Evolutionary conservation across 2,797 vertebrate species (phyloP), one percentile per base, ranked within the genome.

Genomic region (Ficedula albicollis): DNA sequence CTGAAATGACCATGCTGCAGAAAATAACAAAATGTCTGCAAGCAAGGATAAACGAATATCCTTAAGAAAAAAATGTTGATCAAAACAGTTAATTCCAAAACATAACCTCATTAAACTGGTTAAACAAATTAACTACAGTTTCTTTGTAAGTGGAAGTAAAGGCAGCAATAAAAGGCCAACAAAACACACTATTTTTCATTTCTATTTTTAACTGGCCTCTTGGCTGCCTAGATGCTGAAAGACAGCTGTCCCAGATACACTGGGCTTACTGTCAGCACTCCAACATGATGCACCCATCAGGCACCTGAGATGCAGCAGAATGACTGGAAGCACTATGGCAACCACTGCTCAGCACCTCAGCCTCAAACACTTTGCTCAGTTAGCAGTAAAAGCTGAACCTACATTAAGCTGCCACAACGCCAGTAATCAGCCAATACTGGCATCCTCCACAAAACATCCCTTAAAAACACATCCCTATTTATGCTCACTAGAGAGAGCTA

Each of bases 211-310:
- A 52, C 29, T 34, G 26, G 52, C 38, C 22, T 83, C 75, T 67
- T 41, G 46, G 9, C 58, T 85, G 48, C 74, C 55, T 70, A 34
- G 43, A 55, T 54, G 41, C 49, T 43, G 27, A 29, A 74, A 72
- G 43, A 43, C 68, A 84, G 44, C 85, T 48, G 58, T 39, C 34
- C 46, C 70, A 84, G 36, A 62, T 20, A 52, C 0, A 0, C 1
- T 16, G 32, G 23, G 49, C 55, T 84, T 48, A 30, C 34, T 56
- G 41, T 18, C 74, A 76, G 12, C 66, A 39, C 51, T 68, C 67
- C 15, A n/a, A n/a, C 10, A 13, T 0, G 1, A 36, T 11, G 54
- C 1, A 0, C 13, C 15, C 63, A n/a, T 25, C 80, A 51, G 25
- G n/a, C 26, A 73, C 60, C 34, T 44, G 36, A 48, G 44, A 73